A percentile compares a stretch with the other conserved stretches of the same genome.
phyloP scores from a whole-genome alignment of 2,113 vertebrate species.

The Odocoileus virginianus region DNA sequence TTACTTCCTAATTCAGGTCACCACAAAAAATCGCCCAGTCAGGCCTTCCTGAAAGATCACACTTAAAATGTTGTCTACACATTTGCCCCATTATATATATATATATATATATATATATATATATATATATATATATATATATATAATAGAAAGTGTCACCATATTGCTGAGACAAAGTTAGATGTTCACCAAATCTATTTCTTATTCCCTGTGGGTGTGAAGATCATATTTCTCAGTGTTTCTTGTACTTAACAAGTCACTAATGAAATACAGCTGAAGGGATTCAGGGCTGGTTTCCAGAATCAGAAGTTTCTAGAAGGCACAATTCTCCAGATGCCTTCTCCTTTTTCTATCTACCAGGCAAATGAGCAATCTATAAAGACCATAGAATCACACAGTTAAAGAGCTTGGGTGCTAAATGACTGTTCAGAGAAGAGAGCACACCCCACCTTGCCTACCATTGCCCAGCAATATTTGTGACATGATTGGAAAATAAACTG shows the following conservation, averaged over 20 bases:
- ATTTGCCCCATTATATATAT: background rate
- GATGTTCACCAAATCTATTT: background rate
- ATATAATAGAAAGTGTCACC: background rate
- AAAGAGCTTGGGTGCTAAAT: background rate
- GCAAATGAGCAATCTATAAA: background rate
- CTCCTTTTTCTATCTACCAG: background rate
- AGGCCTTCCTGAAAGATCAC: background rate
- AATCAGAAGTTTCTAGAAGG: background rate
- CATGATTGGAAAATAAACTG: background rate
- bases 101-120: background rate
- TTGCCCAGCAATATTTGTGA: background rate
- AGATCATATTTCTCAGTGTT: background rate
- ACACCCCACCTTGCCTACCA: rapidly evolving
- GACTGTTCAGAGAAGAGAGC: background rate
- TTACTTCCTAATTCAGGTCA: background rate
- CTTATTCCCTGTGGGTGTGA: background rate
- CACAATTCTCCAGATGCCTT: background rate
- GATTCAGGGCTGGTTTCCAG: background rate
- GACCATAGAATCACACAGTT: background rate
- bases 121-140: background rate
- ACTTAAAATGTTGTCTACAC: background rate
- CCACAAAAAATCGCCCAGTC: background rate
- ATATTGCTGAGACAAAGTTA: background rate
- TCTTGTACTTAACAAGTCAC: background rate
- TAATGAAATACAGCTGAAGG: background rate